Evolutionary conservation across 1,140 invertebrate genomes (phyloP).

Genomic region (Melitaea cinxia): DNA sequence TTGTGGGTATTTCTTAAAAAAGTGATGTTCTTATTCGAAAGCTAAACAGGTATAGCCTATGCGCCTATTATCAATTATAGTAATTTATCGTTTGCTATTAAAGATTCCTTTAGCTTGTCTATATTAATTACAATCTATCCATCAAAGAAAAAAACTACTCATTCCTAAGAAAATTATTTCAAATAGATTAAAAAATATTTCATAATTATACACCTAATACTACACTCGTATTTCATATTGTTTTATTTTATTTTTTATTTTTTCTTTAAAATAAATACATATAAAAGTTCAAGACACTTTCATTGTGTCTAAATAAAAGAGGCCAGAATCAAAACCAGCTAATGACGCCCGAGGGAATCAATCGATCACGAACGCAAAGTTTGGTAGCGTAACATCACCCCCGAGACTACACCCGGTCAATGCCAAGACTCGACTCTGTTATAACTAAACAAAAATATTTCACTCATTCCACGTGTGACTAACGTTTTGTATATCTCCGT

Average conservation of each 20-base stretch:
- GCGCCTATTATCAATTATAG: too few species aligned
- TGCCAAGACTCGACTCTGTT: conserved; percentile 16
- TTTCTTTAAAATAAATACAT: background rate
- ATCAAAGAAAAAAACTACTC: too few species aligned
- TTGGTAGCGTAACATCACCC: conserved; percentile 66
- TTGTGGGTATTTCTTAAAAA: too few species aligned
- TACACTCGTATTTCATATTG: background rate
- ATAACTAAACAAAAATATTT: conserved; percentile 12
- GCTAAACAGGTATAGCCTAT: too few species aligned
- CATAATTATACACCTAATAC: too few species aligned
- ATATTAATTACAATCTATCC: too few species aligned
- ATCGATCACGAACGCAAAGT: conserved; percentile 65
- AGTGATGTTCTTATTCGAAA: too few species aligned
- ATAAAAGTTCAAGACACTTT: background rate
- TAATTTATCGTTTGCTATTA: too few species aligned
- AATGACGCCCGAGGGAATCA: conserved; percentile 57
- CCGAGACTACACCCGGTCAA: conserved; percentile 47
- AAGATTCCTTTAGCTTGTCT: too few species aligned
- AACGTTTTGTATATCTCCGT: background rate
- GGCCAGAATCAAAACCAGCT: conserved; percentile 48
- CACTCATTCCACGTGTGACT: background rate
- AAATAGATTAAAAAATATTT: too few species aligned
- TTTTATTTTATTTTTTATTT: background rate
- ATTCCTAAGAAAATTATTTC: too few species aligned
- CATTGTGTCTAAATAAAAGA: conserved; percentile 29